Evolutionary conservation across 2,888 invertebrate genomes (phyloP).

Genomic region (Drosophila heteroneura): DNA sequence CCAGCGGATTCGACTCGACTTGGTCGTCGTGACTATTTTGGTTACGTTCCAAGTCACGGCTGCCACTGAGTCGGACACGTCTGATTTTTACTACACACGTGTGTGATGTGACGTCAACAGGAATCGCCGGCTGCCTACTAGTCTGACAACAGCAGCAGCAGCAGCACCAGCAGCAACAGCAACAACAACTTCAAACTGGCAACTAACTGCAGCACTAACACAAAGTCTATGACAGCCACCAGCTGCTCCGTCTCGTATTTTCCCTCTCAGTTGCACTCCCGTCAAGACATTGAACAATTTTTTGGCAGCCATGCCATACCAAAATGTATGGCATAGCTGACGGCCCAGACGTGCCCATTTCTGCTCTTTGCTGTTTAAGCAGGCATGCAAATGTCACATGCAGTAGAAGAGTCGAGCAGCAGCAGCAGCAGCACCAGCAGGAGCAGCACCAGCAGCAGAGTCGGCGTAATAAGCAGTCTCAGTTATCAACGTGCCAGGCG

Average conservation of each 20-base stretch:
- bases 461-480: constrained; percentile 72
- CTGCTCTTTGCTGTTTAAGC: constrained; percentile 74
- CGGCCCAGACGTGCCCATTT: constrained; percentile 55
- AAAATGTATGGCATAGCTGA: constrained; percentile 65
- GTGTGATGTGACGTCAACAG: constrained; percentile 76
- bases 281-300: constrained; percentile 37
- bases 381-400: constrained; percentile 80
- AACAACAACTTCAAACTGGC: neutral
- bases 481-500: constrained; percentile 68
- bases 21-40: constrained; percentile 2
- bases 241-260: constrained; percentile 5
- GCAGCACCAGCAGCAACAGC: constrained; percentile 12
- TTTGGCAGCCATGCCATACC: constrained; percentile 31
- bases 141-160: constrained; percentile 19
- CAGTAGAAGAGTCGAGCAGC: constrained; percentile 33
- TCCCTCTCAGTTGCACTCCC: neutral
- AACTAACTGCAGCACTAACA: constrained; percentile 10
- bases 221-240: constrained; percentile 22
- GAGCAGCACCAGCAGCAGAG: constrained; percentile 3
- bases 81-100: constrained; percentile 76
- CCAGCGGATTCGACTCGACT: neutral
- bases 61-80: constrained; percentile 56
- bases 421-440: constrained; percentile 20
- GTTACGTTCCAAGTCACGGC: constrained; percentile 41
- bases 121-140: constrained; percentile 54